Conservation (phyloP, 37 sponge, comb jelly and placozoan genomes). For the Haliclona indistincta region DNA sequence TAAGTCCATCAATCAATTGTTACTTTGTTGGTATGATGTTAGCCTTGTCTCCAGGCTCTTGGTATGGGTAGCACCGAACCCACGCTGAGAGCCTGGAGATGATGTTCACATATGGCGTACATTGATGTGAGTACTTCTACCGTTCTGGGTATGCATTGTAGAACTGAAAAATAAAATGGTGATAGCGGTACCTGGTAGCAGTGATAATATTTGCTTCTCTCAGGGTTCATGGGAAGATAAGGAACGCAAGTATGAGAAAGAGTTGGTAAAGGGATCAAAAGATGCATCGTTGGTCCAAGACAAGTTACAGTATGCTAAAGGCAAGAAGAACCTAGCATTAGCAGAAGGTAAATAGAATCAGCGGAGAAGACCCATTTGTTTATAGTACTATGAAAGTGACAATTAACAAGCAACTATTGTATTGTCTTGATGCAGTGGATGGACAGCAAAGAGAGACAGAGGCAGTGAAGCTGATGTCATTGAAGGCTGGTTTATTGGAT, state of each 20-base stretch:
- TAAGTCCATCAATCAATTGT: slow-evolving; percentile 2
- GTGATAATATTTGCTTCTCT: neutral
- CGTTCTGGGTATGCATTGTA: neutral
- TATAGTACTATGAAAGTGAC: too few relatives aligned
- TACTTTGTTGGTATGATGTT: neutral
- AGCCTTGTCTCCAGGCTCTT: neutral
- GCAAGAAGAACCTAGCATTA: slow-evolving; percentile 39
- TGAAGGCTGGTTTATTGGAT: slow-evolving; percentile 68
- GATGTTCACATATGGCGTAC: slow-evolving; percentile 13
- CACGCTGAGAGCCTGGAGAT: neutral
- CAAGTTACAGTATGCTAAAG: slow-evolving; percentile 35
- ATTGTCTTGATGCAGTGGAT: slow-evolving; percentile 23
- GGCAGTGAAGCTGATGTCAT: slow-evolving; percentile 68
- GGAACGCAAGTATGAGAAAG: slow-evolving; percentile 72
- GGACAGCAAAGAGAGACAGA: slow-evolving; percentile 60
- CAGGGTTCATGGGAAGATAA: slow-evolving; percentile 67
- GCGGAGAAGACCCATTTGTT: too few relatives aligned
- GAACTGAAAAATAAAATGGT: neutral
- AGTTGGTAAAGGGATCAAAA: slow-evolving; percentile 62
- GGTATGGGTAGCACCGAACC: neutral
- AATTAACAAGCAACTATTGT: neutral
- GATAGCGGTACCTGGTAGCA: neutral
- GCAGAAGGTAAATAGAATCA: slow-evolving; percentile 57
- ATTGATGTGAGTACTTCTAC: neutral
- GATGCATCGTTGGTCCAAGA: slow-evolving; percentile 22